phyloP scores from a whole-genome alignment of 2,797 vertebrate genomes.

The Ambastaia sidthimunki region DNA sequence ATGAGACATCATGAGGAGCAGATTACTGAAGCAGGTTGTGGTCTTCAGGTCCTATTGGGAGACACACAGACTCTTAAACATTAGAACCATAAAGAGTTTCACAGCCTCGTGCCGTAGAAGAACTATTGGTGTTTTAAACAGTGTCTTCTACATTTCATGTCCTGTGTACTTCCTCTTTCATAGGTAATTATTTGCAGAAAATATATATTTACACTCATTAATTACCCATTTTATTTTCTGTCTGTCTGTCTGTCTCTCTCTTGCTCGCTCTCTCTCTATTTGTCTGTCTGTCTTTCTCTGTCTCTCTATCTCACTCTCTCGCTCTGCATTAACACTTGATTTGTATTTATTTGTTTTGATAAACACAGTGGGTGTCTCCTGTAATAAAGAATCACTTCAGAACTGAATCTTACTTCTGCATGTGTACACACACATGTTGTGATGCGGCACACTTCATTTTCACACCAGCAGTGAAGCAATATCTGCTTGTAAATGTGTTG shows the following conservation, averaged over 20 bases:
- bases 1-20: constrained; percentile 7
- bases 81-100: no score
- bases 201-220: no score
- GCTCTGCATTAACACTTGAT: constrained; percentile 12
- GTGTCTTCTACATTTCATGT: no score
- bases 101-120: no score
- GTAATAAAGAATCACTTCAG: constrained; percentile 68
- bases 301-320: background rate
- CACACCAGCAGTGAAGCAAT: constrained; percentile 20
- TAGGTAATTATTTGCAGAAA: no score
- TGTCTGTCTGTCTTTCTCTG: no score
- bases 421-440: constrained; percentile 6
- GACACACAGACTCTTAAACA: no score
- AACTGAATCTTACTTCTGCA: constrained; percentile 54
- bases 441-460: constrained; percentile 27
- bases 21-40: background rate
- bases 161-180: no score
- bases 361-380: constrained; percentile 59
- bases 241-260: no score
- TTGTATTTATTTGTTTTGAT: constrained; percentile 66
- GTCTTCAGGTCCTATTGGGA: background rate
- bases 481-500: constrained; percentile 28
- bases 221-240: no score
- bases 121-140: background rate
- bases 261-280: no score